A percentile compares a stretch with the other conserved stretches of the same genome.
phyloP scores from a whole-genome alignment of 2,113 vertebrate species.

The Marcusenius ussheri region DNA sequence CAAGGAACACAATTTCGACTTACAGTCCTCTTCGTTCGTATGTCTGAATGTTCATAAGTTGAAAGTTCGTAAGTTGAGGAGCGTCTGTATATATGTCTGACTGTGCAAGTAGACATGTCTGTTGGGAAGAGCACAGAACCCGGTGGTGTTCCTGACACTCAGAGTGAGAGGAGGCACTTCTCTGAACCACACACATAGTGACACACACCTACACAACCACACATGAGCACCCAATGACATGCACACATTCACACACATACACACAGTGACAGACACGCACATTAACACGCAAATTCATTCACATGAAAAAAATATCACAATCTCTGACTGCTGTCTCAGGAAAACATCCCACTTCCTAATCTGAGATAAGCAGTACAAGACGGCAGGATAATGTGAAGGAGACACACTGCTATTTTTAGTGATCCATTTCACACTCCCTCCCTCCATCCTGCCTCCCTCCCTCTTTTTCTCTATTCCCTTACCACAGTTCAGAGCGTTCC shows the following conservation, averaged over 20 bases:
- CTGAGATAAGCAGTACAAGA: conserved; percentile 5
- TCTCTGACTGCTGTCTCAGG: not conserved
- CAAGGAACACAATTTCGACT: too few relatives aligned
- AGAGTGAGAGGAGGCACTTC: not conserved
- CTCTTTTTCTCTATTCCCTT: not conserved
- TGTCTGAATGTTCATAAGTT: too few relatives aligned
- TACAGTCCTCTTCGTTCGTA: too few relatives aligned
- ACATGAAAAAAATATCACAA: conserved; percentile 5
- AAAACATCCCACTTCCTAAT: conserved; percentile 4
- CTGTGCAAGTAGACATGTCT: not conserved
- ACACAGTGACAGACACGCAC: not conserved
- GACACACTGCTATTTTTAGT: conserved; percentile 23
- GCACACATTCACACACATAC: not conserved
- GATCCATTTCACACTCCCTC: conserved; percentile 13
- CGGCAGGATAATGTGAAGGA: conserved; percentile 7
- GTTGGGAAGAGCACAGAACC: not conserved
- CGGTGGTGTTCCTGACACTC: not conserved
- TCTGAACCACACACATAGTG: not conserved
- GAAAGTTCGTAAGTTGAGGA: too few relatives aligned
- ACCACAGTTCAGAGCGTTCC: not conserved
- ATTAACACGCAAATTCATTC: conserved; percentile 17
- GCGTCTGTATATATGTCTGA: not conserved
- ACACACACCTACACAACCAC: conserved; percentile 7
- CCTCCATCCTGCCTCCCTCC: not conserved
- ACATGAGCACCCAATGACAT: not conserved